A percentile compares a stretch with the other conserved stretches of the same genome.
phyloP scores from a whole-genome alignment of 2,113 vertebrate genomes.

The Lates calcarifer region DNA sequence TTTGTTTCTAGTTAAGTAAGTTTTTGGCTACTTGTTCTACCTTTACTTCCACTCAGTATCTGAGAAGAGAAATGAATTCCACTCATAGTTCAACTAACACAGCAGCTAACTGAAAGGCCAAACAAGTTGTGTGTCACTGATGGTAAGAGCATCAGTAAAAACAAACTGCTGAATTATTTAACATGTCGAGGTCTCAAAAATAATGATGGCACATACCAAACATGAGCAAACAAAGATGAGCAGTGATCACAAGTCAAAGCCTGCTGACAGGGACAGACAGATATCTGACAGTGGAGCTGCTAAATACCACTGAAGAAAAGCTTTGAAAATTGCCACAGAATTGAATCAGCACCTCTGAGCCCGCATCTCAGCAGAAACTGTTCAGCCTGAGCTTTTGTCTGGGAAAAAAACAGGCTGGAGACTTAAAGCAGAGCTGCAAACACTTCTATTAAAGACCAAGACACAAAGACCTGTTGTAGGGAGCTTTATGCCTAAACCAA shows the following conservation, averaged over 20 bases:
- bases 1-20: too few species aligned
- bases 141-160: not conserved
- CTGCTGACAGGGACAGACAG: slow-evolving; percentile 9
- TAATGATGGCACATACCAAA: not conserved
- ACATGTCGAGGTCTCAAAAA: not conserved
- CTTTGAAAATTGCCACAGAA: slow-evolving; percentile 36
- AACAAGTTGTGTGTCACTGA: not conserved
- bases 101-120: not conserved
- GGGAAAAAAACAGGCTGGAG: not conserved
- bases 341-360: slow-evolving; percentile 48
- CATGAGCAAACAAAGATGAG: slow-evolving; percentile 10
- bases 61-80: not conserved
- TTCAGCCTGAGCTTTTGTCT: slow-evolving; percentile 5
- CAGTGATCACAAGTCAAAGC: slow-evolving; percentile 10
- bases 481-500: slow-evolving; percentile 22
- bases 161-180: not conserved
- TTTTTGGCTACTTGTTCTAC: too few species aligned
- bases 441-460: slow-evolving; percentile 3
- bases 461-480: slow-evolving; percentile 14
- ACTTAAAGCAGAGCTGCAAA: slow-evolving; percentile 1
- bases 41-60: not conserved
- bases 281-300: slow-evolving; percentile 28
- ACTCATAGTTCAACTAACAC: not conserved
- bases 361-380: slow-evolving; percentile 21
- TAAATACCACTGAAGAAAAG: slow-evolving; percentile 23